Evolutionary conservation across 2,888 invertebrate genomes (phyloP).

Genomic region (Cremastobaeus sp.): DNA sequence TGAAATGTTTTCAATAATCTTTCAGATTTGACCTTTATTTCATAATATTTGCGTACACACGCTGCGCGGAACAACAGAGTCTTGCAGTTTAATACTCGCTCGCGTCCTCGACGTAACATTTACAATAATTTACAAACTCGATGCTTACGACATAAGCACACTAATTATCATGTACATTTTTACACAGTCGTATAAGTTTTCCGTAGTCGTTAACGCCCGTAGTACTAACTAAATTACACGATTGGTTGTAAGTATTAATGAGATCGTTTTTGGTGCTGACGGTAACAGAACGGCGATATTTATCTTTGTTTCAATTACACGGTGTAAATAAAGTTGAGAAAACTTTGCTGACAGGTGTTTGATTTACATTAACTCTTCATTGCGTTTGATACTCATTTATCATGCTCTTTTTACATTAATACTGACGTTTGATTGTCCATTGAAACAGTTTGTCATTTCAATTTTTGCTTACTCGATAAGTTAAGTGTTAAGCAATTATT

Average conservation of each 20-base stretch:
- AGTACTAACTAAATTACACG: too few species aligned
- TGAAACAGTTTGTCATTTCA: slow-evolving; percentile 3
- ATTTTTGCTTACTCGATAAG: background rate
- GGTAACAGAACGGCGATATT: too few species aligned
- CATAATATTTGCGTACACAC: slow-evolving; percentile 49
- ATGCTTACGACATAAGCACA: slow-evolving; percentile 37
- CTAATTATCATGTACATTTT: slow-evolving; percentile 51
- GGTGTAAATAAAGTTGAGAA: too few species aligned
- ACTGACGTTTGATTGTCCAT: slow-evolving; percentile 47
- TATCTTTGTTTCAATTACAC: too few species aligned
- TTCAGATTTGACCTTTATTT: slow-evolving; percentile 56
- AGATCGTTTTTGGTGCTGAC: too few species aligned
- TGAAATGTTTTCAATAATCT: slow-evolving; percentile 19
- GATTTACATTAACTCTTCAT: too few species aligned
- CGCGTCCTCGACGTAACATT: slow-evolving; percentile 41
- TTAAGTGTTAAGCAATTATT: background rate
- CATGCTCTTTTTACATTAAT: slow-evolving; percentile 42
- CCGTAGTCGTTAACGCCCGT: too few species aligned
- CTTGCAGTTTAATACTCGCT: slow-evolving; percentile 39
- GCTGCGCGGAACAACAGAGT: slow-evolving; percentile 44
- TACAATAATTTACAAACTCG: slow-evolving; percentile 58
- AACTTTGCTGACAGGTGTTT: too few species aligned
- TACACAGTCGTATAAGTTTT: slow-evolving; percentile 30
- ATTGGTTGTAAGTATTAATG: too few species aligned
- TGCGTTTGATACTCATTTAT: too few species aligned